Percentiles rank a stretch among this genome's conserved stretches.
These are phyloP conservation scores for Ferdinandea cuprea DNA, from an alignment of 2,888 invertebrate genomes.

Conservation along the genomic window DNA sequence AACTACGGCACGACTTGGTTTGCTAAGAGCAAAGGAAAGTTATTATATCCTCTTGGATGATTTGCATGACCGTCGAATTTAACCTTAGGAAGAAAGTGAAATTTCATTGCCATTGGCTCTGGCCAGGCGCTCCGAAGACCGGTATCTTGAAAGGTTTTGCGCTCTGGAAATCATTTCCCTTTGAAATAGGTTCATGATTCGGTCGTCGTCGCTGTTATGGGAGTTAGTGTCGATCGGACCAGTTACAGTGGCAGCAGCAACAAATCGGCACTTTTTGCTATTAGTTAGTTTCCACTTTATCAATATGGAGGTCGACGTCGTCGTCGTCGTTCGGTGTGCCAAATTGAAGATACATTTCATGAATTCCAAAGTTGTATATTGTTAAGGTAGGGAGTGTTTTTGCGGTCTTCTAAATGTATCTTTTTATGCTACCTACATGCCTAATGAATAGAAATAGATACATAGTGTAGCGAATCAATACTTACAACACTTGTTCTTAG, in stretches of 20 bases:
- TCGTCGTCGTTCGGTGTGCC: conserved; percentile 35
- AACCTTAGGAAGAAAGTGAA: conserved; percentile 72
- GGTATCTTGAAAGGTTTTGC: conserved; percentile 17
- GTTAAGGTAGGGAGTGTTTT: conserved; percentile 18
- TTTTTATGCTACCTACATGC: conserved; percentile 29
- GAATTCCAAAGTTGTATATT: conserved; percentile 34
- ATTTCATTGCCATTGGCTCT: conserved; percentile 47
- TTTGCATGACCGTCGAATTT: conserved; percentile 50
- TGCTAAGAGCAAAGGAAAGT: conserved; percentile 51
- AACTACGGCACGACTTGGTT: conserved; percentile 39
- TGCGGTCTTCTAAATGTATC: conserved; percentile 23
- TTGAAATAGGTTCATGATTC: conserved; percentile 14
- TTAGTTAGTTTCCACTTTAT: conserved; percentile 33
- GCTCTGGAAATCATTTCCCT: conserved; percentile 9
- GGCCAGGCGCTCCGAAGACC: background rate
- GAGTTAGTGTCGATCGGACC: background rate
- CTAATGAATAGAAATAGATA: conserved; percentile 20
- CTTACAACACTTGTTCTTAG: conserved; percentile 30
- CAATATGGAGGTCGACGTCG: conserved; percentile 7
- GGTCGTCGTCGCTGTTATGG: background rate
- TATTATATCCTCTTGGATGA: conserved; percentile 61
- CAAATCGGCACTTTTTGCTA: conserved; percentile 40
- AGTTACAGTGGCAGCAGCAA: conserved; percentile 45
- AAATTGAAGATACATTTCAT: conserved; percentile 40
- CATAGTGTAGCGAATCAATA: background rate